Conservation (phyloP, 2,888 invertebrate genomes). For the Erebia ligea region DNA sequence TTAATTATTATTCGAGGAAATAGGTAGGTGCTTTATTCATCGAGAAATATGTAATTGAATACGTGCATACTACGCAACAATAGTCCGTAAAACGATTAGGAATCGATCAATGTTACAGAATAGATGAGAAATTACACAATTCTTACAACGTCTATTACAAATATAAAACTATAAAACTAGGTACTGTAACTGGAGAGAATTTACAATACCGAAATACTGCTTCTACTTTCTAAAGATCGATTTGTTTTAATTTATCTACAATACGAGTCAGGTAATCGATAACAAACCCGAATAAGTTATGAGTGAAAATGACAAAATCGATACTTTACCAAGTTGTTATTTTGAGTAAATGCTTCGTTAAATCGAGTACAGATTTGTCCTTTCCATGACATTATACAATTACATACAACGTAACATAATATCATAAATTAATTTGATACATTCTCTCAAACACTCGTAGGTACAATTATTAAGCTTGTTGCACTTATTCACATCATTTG, state of each 20-base stretch:
- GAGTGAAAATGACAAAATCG: slow-evolving; percentile 64
- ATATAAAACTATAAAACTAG: slow-evolving; percentile 74
- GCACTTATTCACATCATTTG: slow-evolving; percentile 57
- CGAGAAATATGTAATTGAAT: slow-evolving; percentile 41
- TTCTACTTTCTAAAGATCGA: slow-evolving; percentile 69
- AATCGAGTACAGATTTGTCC: slow-evolving; percentile 57
- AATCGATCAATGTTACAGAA: slow-evolving; percentile 45
- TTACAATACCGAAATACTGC: slow-evolving; percentile 76
- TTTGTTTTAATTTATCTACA: slow-evolving; percentile 65
- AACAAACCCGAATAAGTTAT: slow-evolving; percentile 57
- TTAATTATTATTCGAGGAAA: slow-evolving; percentile 18
- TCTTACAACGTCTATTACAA: slow-evolving; percentile 63
- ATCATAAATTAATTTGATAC: slow-evolving; percentile 67
- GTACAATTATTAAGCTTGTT: slow-evolving; percentile 71
- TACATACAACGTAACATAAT: slow-evolving; percentile 47
- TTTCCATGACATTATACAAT: slow-evolving; percentile 59
- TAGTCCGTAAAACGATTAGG: slow-evolving; percentile 39
- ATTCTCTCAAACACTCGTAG: slow-evolving; percentile 64
- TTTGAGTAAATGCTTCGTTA: slow-evolving; percentile 61
- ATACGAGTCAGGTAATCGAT: slow-evolving; percentile 57
- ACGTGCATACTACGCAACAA: slow-evolving; percentile 32
- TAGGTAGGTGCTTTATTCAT: slow-evolving; percentile 24
- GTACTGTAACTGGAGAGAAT: slow-evolving; percentile 66
- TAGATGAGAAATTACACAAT: slow-evolving; percentile 44
- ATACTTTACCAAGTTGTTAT: slow-evolving; percentile 48